A percentile compares a stretch with the other conserved stretches of the same genome.
Conservation (phyloP, 2,888 invertebrate genomes). For the Isoperla grammatica region DNA sequence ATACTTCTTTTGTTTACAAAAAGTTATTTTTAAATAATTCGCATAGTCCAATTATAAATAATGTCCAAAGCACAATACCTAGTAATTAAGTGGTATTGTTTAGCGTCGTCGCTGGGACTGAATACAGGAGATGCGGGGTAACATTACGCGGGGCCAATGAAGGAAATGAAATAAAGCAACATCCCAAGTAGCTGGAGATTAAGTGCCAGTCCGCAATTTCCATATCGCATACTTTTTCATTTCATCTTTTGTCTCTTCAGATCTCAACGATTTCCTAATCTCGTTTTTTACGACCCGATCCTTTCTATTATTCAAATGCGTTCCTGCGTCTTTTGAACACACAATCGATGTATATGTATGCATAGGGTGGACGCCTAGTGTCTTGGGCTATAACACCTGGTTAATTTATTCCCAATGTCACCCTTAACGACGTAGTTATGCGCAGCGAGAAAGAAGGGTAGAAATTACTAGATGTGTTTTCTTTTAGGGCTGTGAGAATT, state of each 20-base stretch:
- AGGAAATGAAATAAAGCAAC: no score
- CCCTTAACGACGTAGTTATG: conserved; percentile 13
- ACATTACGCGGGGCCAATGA: no score
- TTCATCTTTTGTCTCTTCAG: conserved; percentile 14
- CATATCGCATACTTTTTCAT: conserved; percentile 1
- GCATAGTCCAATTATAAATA: no score
- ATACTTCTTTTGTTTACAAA: no score
- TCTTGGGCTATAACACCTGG: conserved; percentile 20
- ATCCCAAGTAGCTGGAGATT: no score
- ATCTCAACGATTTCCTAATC: neutral
- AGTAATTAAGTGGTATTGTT: no score
- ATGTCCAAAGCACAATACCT: no score
- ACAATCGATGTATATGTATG: conserved; percentile 19
- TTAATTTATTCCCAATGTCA: conserved; percentile 19
- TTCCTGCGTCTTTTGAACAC: neutral
- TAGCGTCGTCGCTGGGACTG: no score
- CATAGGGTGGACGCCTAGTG: conserved; percentile 8
- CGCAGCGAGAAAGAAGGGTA: no score
- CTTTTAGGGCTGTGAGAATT: conserved; percentile 12
- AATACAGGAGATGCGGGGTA: no score
- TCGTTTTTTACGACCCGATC: conserved; percentile 6
- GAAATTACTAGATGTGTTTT: conserved; percentile 4
- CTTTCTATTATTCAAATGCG: conserved; percentile 11
- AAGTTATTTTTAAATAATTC: no score
- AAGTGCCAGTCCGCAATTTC: neutral